A percentile compares a stretch with the other conserved stretches of the same genome.
Evolutionary conservation across 2,888 invertebrate genomes (phyloP).

Genomic region (Agriopis aurantiaria): DNA sequence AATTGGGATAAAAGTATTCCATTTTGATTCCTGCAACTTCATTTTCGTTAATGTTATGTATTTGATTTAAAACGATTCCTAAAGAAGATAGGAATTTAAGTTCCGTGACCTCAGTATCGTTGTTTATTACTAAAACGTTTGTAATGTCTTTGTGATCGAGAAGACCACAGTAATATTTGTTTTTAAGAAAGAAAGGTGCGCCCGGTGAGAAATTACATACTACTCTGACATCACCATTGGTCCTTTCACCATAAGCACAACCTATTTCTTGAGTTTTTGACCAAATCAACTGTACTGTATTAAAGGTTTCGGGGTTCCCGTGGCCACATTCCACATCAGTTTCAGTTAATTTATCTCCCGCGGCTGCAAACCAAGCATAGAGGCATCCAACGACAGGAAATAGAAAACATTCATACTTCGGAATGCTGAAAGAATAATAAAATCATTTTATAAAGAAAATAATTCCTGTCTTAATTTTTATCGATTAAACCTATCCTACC

Average conservation of each 20-base stretch:
- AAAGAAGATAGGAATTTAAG: conserved; percentile 51
- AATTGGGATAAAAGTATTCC: not conserved
- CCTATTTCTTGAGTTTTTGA: conserved; percentile 75
- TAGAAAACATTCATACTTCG: conserved; percentile 71
- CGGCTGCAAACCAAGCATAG: conserved; percentile 73
- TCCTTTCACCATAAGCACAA: conserved; percentile 68
- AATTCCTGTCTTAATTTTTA: not conserved
- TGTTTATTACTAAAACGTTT: conserved; percentile 14
- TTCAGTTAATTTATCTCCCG: conserved; percentile 57
- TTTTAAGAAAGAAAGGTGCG: conserved; percentile 67
- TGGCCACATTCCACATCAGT: conserved; percentile 74
- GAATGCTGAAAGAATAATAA: conserved; percentile 59
- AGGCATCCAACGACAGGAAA: conserved; percentile 73
- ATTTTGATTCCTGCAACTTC: not conserved
- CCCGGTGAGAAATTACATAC: conserved; percentile 78
- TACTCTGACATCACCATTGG: conserved; percentile 69
- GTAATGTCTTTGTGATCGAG: conserved; percentile 58
- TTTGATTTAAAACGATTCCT: conserved; percentile 53
- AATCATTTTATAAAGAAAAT: conserved; percentile 4
- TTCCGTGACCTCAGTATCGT: conserved; percentile 46
- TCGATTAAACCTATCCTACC: conserved; percentile 52
- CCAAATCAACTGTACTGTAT: conserved; percentile 75
- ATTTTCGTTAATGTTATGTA: conserved; percentile 21
- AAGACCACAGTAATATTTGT: conserved; percentile 72
- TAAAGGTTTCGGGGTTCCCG: conserved; percentile 61